These are phyloP conservation scores for Ophonus ardosiacus DNA, from an alignment of 2,888 invertebrate genomes.

Conservation along the genomic window DNA sequence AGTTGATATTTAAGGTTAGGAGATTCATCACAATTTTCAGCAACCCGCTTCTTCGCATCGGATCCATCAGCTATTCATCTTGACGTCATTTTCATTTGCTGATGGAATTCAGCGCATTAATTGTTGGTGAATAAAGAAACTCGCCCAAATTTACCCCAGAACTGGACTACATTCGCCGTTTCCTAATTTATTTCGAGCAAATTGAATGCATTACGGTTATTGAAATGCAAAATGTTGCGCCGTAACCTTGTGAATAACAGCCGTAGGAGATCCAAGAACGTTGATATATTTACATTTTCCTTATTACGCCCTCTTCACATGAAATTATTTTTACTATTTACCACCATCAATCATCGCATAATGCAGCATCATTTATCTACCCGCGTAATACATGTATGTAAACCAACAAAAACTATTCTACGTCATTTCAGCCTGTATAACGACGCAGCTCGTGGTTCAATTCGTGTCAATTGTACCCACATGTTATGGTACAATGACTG, in stretches of 20 bases:
- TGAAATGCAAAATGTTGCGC: no score
- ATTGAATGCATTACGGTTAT: no score
- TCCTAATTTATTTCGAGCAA: no score
- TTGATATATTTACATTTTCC: constrained; percentile 21
- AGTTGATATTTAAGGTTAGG: no score
- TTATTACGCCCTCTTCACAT: neutral
- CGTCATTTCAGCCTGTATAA: neutral
- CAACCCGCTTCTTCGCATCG: no score
- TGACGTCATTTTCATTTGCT: no score
- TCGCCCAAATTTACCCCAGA: no score
- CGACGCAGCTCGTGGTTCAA: neutral
- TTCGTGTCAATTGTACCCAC: constrained; percentile 10
- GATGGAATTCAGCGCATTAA: no score
- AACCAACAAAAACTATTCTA: constrained; percentile 20
- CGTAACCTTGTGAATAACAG: neutral
- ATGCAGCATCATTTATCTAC: constrained; percentile 31
- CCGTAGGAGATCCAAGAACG: neutral
- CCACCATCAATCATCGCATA: constrained; percentile 27
- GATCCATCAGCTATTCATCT: no score
- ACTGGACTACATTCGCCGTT: no score
- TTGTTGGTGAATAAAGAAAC: no score
- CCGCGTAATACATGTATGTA: constrained; percentile 19
- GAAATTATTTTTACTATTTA: constrained; percentile 38
- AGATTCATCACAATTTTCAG: no score
- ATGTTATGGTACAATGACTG: neutral